A percentile compares a stretch with the other conserved stretches of the same genome.
Conservation (phyloP, 2,888 invertebrate genomes). For the Mesorhabditis sp. region DNA sequence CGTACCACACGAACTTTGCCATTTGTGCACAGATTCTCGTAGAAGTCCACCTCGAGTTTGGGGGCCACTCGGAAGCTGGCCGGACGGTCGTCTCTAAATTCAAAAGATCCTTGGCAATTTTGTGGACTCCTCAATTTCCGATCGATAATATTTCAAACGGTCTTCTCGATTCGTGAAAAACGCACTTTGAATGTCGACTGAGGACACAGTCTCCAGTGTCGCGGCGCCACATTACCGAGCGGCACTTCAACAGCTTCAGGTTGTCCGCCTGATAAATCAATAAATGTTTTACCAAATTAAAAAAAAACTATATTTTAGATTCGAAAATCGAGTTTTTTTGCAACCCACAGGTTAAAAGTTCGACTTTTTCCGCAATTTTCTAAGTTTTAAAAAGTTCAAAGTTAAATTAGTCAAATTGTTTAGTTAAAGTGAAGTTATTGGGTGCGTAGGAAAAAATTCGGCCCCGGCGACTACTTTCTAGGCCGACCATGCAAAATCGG, state of each 20-base stretch:
- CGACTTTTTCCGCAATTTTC: no score
- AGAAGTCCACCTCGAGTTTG: neutral
- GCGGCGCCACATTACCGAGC: neutral
- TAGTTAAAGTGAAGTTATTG: no score
- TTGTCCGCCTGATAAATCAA: neutral
- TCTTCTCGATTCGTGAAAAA: neutral
- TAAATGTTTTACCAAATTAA: no score
- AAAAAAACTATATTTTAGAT: no score
- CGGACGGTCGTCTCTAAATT: constrained; percentile 1
- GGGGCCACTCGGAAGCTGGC: neutral
- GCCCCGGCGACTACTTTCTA: no score
- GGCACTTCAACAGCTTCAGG: neutral
- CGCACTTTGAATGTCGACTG: neutral
- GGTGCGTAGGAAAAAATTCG: no score
- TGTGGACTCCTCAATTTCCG: no score
- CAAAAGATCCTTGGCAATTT: neutral
- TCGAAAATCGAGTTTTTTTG: no score
- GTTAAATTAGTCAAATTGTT: no score
- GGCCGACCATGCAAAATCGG: no score
- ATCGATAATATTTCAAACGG: neutral
- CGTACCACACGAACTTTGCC: neutral
- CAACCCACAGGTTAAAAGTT: no score
- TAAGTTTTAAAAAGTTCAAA: no score
- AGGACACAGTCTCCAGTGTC: constrained; percentile 1
- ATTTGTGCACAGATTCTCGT: neutral